phyloP scores from a whole-genome alignment of 2,797 vertebrate species.

The Melanotaenia maccullochi region DNA sequence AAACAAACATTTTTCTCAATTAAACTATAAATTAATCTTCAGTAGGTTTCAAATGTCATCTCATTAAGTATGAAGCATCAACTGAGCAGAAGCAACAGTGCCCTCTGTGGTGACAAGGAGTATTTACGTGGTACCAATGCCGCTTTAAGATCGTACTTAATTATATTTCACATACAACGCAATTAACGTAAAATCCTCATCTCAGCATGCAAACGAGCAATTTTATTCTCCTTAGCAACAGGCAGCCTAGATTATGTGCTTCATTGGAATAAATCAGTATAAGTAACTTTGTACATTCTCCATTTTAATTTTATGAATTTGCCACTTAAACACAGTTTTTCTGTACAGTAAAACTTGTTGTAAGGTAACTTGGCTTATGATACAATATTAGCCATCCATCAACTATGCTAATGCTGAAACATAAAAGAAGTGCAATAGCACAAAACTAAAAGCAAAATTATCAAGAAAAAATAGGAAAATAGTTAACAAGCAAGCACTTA shows the following conservation, averaged over 20 bases:
- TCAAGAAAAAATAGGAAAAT: not conserved
- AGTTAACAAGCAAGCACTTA: not conserved
- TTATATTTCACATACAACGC: not conserved
- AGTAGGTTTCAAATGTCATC: conserved; percentile 39
- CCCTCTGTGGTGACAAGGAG: not conserved
- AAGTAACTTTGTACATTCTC: not conserved
- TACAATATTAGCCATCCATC: not conserved
- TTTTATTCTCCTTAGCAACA: not conserved
- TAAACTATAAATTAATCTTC: conserved; percentile 29
- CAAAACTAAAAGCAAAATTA: too few relatives aligned
- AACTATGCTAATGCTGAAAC: too few relatives aligned
- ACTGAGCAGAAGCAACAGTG: not conserved
- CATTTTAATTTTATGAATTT: not conserved
- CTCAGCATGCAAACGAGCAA: not conserved
- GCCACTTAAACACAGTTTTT: not conserved
- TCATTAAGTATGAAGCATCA: conserved; percentile 30
- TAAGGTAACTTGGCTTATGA: not conserved
- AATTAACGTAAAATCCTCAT: conserved; percentile 7
- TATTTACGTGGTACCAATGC: not conserved
- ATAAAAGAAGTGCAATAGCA: too few relatives aligned
- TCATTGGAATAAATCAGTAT: not conserved
- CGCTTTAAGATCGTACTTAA: not conserved
- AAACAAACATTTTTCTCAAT: too few relatives aligned
- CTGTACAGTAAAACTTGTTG: not conserved
- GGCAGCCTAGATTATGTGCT: not conserved